Conservation (phyloP, 2,888 invertebrate genomes). For the Eupithecia centaureata region DNA sequence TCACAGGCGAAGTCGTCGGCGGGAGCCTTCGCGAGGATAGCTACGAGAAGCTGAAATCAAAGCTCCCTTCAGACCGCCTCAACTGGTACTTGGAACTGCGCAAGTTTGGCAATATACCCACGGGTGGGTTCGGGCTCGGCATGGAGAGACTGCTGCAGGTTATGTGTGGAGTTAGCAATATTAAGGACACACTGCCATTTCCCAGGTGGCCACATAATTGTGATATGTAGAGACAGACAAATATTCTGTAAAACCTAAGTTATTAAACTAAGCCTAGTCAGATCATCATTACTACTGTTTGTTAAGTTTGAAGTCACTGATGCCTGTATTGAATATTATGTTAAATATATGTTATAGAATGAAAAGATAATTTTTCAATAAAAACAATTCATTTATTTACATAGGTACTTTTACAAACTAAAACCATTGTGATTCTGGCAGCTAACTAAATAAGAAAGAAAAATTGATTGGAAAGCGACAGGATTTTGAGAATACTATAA, state of each 20-base stretch:
- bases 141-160: slow-evolving; percentile 95
- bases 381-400: slow-evolving; percentile 52
- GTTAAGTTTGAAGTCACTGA: background rate
- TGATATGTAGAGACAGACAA: slow-evolving; percentile 68
- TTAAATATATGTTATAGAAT: background rate
- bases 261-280: background rate
- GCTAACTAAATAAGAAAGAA: slow-evolving; percentile 34
- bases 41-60: slow-evolving; percentile 85
- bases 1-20: slow-evolving; percentile 97
- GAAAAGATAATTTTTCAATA: slow-evolving; percentile 25
- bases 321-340: background rate
- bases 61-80: slow-evolving; percentile 85
- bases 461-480: slow-evolving; percentile 23
- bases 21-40: slow-evolving; percentile 96
- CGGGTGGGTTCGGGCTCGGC: slow-evolving; percentile 98
- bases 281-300: background rate
- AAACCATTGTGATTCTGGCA: slow-evolving; percentile 44
- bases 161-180: slow-evolving; percentile 91
- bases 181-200: slow-evolving; percentile 97
- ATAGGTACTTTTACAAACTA: slow-evolving; percentile 31
- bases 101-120: slow-evolving; percentile 94
- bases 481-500: slow-evolving; percentile 14
- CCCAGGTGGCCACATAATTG: slow-evolving; percentile 97
- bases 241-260: background rate
- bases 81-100: slow-evolving; percentile 96